Conservation (phyloP, 2,113 vertebrate species). For the Xerus inauris region DNA sequence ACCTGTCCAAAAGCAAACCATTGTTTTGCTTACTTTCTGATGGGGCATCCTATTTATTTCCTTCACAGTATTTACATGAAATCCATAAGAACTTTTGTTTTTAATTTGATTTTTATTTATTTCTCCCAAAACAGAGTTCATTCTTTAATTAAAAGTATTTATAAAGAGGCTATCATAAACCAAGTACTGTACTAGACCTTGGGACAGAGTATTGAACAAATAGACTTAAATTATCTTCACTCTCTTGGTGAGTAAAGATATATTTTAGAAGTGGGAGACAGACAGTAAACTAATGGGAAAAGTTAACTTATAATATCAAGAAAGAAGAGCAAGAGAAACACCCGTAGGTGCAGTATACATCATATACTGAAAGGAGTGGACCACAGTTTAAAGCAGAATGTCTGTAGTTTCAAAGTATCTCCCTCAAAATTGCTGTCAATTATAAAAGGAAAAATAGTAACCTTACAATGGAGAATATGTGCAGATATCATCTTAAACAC, state of each 20-base stretch:
- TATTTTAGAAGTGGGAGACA: constrained; percentile 7
- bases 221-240: not conserved
- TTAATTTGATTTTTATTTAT: not conserved
- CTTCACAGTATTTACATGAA: not conserved
- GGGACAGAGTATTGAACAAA: not conserved
- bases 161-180: not conserved
- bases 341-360: not conserved
- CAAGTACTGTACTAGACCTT: not conserved
- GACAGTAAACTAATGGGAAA: not conserved
- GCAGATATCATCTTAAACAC: not conserved
- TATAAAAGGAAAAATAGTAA: not conserved
- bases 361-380: not conserved
- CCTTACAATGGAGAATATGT: not conserved
- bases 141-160: constrained; percentile 24
- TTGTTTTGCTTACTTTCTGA: not conserved
- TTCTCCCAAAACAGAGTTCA: not conserved
- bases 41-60: not conserved
- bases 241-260: not conserved
- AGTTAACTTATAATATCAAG: not conserved
- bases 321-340: not conserved
- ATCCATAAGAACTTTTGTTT: not conserved
- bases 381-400: not conserved
- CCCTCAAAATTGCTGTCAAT: not conserved
- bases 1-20: not conserved
- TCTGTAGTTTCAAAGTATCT: not conserved